phyloP scores from a whole-genome alignment of 2,113 vertebrate species.

The Paralichthys olivaceus region DNA sequence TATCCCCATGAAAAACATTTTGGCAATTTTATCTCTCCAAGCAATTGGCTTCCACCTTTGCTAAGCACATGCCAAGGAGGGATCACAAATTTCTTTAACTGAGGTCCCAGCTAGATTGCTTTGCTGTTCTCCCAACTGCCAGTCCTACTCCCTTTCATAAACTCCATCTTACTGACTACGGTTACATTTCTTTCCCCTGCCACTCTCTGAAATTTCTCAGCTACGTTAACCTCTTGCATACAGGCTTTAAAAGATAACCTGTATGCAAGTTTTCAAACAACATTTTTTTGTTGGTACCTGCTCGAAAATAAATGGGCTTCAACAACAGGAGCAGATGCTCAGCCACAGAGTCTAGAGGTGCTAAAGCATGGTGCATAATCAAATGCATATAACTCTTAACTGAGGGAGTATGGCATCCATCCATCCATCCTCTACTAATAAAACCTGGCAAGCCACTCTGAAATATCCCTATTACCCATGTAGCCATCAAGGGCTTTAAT shows the following conservation, averaged over 20 bases:
- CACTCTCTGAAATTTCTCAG: slow-evolving; percentile 3
- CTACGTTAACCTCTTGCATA: slow-evolving; percentile 23
- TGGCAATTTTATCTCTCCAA: slow-evolving; percentile 56
- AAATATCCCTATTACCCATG: slow-evolving; percentile 22
- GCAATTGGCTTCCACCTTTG: slow-evolving; percentile 55
- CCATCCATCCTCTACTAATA: not conserved
- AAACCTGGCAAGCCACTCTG: slow-evolving; percentile 9
- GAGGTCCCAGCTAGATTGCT: slow-evolving; percentile 47
- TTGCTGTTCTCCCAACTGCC: slow-evolving; percentile 40
- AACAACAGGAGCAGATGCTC: slow-evolving; percentile 5
- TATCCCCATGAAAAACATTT: slow-evolving; percentile 63
- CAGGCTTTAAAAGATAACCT: slow-evolving; percentile 3
- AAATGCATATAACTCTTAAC: slow-evolving; percentile 13
- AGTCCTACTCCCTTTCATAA: slow-evolving; percentile 35
- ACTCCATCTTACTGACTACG: slow-evolving; percentile 15
- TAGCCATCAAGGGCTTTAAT: not conserved
- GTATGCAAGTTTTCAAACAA: not conserved
- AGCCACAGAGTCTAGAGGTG: not conserved
- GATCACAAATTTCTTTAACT: slow-evolving; percentile 61
- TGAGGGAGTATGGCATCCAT: not conserved
- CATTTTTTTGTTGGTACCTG: slow-evolving; percentile 13
- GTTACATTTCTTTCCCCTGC: slow-evolving; percentile 1
- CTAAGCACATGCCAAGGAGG: slow-evolving; percentile 58
- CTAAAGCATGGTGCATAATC: slow-evolving; percentile 23
- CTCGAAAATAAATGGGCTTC: not conserved